phyloP scores from a whole-genome alignment of 2,797 vertebrate genomes.

The Zalophus californianus region DNA sequence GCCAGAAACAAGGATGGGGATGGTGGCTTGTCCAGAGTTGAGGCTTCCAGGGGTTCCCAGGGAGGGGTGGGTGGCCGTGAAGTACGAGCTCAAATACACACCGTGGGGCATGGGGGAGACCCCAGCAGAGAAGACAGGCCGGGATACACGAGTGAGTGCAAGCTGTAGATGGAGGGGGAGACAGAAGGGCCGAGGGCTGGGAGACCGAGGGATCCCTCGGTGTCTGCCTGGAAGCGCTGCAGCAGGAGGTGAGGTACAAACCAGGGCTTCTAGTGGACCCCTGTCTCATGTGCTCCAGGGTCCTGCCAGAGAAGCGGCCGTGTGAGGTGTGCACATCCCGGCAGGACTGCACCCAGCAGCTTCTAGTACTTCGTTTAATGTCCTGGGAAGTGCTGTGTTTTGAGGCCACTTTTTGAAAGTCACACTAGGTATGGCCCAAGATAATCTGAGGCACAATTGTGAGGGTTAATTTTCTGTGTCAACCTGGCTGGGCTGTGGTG shows the following conservation, averaged over 20 bases:
- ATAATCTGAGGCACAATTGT: not conserved
- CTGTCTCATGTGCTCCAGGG: fast-evolving
- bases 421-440: too few species aligned
- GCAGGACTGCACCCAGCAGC: not conserved
- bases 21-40: not conserved
- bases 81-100: too few species aligned
- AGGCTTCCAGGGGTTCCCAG: not conserved
- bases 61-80: not conserved
- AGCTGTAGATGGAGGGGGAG: too few species aligned
- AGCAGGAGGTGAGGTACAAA: not conserved
- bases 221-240: too few species aligned
- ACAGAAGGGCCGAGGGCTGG: not conserved
- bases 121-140: not conserved
- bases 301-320: not conserved
- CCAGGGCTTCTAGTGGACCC: not conserved
- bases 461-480: too few species aligned
- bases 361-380: not conserved
- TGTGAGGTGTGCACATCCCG: not conserved
- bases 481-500: not conserved
- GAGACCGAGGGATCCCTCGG: too few species aligned
- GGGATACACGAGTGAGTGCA: not conserved
- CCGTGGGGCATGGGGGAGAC: not conserved
- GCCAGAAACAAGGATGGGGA: not conserved
- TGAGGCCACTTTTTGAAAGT: not conserved
- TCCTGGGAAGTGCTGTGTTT: not conserved